Evolutionary conservation across 2,797 vertebrate species (phyloP).

Genomic region (Cryptoblepharus egeriae): DNA sequence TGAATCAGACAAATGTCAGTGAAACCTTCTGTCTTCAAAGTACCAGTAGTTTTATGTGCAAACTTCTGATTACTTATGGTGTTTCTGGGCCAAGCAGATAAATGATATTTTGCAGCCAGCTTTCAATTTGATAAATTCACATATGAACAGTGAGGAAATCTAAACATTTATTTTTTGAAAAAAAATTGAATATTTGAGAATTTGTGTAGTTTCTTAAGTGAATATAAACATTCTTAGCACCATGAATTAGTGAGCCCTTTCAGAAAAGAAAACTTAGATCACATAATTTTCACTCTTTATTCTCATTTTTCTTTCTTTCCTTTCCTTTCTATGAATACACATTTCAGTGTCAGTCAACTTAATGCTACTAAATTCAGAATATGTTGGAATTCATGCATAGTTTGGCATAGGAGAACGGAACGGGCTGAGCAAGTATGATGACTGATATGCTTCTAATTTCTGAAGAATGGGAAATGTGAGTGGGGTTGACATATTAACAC

Average conservation of each 20-base stretch:
- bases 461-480: slow-evolving; percentile 47
- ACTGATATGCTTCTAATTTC: slow-evolving; percentile 28
- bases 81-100: background rate
- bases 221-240: background rate
- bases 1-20: background rate
- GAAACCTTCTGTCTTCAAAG: background rate
- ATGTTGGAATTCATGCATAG: slow-evolving; percentile 51
- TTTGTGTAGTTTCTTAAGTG: background rate
- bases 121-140: slow-evolving; percentile 4
- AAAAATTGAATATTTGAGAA: background rate
- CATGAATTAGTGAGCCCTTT: accelerated
- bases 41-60: background rate
- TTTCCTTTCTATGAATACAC: too few species aligned
- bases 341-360: background rate
- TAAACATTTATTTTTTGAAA: too few species aligned
- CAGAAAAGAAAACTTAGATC: background rate
- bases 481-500: background rate
- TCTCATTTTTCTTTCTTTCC: background rate
- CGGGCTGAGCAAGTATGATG: slow-evolving; percentile 43
- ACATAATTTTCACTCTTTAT: background rate
- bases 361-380: background rate
- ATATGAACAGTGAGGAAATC: background rate
- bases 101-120: background rate
- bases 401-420: slow-evolving; percentile 47
- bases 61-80: slow-evolving; percentile 1